phyloP scores from a whole-genome alignment of 2,888 invertebrate species.

The Cetonia aurata region DNA sequence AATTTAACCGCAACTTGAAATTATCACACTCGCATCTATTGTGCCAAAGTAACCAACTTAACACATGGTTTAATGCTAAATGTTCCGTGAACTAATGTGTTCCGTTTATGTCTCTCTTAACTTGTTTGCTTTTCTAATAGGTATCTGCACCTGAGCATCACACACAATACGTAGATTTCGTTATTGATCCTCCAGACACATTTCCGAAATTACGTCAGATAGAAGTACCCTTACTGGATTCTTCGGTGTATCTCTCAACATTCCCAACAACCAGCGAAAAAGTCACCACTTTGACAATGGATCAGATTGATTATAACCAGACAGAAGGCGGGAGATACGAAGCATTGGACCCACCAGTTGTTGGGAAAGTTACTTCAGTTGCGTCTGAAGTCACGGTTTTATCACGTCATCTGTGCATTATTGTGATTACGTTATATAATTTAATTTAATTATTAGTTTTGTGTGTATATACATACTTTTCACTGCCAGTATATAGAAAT shows the following conservation, averaged over 20 bases:
- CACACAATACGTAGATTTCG: conserved; percentile 27
- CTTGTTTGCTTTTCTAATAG: conserved; percentile 44
- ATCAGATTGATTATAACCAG: neutral
- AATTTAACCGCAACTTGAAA: too few relatives aligned
- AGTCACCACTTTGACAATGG: conserved; percentile 3
- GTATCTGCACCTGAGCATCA: conserved; percentile 47
- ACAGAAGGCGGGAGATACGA: neutral
- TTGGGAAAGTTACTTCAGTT: conserved; percentile 9
- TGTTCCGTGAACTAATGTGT: too few relatives aligned
- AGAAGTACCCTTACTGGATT: conserved; percentile 31
- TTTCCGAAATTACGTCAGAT: conserved; percentile 43
- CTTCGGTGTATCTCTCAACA: conserved; percentile 34
- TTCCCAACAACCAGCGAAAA: conserved; percentile 28
- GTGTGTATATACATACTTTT: too few relatives aligned
- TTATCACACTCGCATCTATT: too few relatives aligned
- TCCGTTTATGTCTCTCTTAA: too few relatives aligned
- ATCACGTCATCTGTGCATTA: neutral
- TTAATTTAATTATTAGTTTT: too few relatives aligned
- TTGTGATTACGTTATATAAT: neutral
- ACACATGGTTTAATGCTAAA: too few relatives aligned
- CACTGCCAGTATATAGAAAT: too few relatives aligned
- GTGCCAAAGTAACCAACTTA: too few relatives aligned
- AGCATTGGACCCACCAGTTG: neutral
- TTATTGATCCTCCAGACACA: neutral
- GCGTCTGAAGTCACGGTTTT: neutral